Evolutionary conservation across 1,140 invertebrate genomes (phyloP).

Genomic region (Philopotamus ludificatus): DNA sequence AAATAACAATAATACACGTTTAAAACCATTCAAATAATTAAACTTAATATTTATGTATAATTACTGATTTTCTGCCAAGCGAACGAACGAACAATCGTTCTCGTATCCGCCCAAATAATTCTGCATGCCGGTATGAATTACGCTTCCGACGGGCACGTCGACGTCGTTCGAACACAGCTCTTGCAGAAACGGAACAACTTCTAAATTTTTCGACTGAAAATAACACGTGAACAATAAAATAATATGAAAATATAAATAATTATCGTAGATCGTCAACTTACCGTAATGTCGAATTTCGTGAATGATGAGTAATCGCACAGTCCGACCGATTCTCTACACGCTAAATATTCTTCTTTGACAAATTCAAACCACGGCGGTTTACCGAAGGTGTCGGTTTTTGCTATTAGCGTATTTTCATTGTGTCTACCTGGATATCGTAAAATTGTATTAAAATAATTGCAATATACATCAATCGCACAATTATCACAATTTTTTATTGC

Average conservation of each 20-base stretch:
- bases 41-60: constrained; percentile 45
- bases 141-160: constrained; percentile 89
- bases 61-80: constrained; percentile 87
- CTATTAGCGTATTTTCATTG: constrained; percentile 53
- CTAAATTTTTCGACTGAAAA: constrained; percentile 73
- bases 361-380: constrained; percentile 94
- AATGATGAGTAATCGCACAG: constrained; percentile 98
- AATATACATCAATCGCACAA: not conserved
- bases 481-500: too few relatives aligned
- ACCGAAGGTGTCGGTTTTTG: constrained; percentile 74
- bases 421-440: constrained; percentile 43
- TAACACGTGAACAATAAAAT: constrained; percentile 26
- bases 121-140: constrained; percentile 98
- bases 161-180: constrained; percentile 96
- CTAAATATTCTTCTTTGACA: constrained; percentile 87
- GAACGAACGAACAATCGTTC: constrained; percentile 94
- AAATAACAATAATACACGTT: constrained; percentile 41
- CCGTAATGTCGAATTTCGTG: constrained; percentile 94
- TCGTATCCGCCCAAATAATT: constrained; percentile 94
- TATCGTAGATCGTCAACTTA: constrained; percentile 49
- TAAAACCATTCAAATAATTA: too few relatives aligned
- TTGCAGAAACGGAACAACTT: constrained; percentile 89
- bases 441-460: not conserved
- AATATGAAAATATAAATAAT: constrained; percentile 1
- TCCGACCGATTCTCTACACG: constrained; percentile 90